Conservation (phyloP, 2,797 vertebrate species). For the Coendou prehensilis region DNA sequence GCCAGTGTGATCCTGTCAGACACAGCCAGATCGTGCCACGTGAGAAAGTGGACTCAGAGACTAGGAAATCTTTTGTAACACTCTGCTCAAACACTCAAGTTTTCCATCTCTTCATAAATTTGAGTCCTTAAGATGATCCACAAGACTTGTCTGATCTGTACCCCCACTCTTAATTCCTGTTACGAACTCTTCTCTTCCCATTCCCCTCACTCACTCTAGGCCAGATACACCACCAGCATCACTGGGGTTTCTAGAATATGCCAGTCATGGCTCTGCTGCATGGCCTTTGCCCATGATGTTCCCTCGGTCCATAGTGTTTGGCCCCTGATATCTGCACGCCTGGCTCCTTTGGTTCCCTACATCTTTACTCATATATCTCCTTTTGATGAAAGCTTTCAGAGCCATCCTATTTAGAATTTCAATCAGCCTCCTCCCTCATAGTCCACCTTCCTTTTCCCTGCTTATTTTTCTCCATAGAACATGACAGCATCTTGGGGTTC, state of each 20-base stretch:
- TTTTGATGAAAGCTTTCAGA: not conserved
- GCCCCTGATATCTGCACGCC: not conserved
- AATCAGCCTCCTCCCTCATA: not conserved
- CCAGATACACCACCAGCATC: not conserved
- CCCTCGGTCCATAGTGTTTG: not conserved
- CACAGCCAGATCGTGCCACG: not conserved
- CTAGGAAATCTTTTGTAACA: not conserved
- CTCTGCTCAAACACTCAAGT: not conserved
- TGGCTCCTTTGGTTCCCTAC: not conserved
- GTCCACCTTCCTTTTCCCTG: not conserved
- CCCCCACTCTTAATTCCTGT: not conserved
- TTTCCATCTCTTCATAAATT: not conserved
- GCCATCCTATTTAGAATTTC: not conserved
- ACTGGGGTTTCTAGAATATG: not conserved
- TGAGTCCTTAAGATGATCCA: not conserved
- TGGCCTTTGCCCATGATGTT: not conserved
- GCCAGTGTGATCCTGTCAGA: not conserved
- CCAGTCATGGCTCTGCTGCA: not conserved
- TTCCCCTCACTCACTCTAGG: not conserved
- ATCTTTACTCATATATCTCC: not conserved
- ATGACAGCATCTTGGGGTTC: not conserved
- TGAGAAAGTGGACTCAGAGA: not conserved
- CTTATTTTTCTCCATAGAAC: slow-evolving; percentile 15
- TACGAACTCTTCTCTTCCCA: not conserved
- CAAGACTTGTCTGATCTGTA: not conserved